phyloP scores from a whole-genome alignment of 2,113 vertebrate species.

The Rattus norvegicus region DNA sequence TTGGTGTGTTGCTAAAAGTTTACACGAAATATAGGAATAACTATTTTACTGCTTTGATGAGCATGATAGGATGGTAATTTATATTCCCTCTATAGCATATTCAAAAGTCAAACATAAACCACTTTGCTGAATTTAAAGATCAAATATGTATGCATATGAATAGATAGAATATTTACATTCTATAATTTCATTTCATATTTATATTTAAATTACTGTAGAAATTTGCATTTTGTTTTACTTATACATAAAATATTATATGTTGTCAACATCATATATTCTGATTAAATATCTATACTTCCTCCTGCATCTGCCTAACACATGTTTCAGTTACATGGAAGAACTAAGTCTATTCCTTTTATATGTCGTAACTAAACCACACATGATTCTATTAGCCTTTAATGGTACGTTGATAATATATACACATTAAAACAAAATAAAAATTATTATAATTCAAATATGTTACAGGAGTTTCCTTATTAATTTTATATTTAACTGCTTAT shows the following conservation, averaged over 20 bases:
- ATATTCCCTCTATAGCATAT: neutral
- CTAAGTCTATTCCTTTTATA: neutral
- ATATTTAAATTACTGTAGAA: neutral
- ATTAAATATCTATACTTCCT: neutral
- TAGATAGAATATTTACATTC: neutral
- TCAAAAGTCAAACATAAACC: neutral
- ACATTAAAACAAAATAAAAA: neutral
- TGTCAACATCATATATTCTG: neutral
- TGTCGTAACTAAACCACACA: neutral
- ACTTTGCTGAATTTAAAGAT: neutral
- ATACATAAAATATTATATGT: neutral
- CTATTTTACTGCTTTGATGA: neutral
- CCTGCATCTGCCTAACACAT: neutral
- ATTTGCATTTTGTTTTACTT: slow-evolving; percentile 34
- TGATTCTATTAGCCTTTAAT: neutral
- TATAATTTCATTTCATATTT: slow-evolving; percentile 30
- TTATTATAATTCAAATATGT: neutral
- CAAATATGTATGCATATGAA: neutral
- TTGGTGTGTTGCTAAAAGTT: neutral
- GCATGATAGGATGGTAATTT: slow-evolving; percentile 12
- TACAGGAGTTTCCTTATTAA: neutral
- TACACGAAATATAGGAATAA: neutral
- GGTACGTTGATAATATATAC: neutral
- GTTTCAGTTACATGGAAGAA: neutral
- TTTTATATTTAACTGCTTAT: slow-evolving; percentile 1